Evolutionary conservation across 2,797 vertebrate species (phyloP).

Genomic region (Mastacembelus armatus): DNA sequence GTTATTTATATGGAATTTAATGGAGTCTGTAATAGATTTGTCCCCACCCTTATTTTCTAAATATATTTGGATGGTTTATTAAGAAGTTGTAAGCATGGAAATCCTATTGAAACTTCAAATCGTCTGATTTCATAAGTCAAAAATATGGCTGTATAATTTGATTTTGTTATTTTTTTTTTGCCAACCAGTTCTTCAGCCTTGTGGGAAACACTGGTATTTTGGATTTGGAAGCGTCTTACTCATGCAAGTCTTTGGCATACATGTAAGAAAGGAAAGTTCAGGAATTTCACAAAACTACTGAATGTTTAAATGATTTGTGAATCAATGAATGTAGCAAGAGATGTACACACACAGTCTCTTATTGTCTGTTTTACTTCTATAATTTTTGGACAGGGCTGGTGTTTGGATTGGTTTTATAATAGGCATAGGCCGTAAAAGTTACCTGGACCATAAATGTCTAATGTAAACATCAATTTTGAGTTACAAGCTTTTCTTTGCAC

Average conservation of each 20-base stretch:
- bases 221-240: neutral
- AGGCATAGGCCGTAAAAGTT: constrained; percentile 8
- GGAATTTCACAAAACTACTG: neutral
- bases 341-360: neutral
- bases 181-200: neutral
- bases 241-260: neutral
- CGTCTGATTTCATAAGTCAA: too few species aligned
- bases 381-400: neutral
- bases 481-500: constrained; percentile 9
- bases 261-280: neutral
- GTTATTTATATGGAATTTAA: too few species aligned
- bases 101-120: too few species aligned
- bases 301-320: neutral
- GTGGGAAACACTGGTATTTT: neutral
- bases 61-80: too few species aligned
- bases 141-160: too few species aligned
- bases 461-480: constrained; percentile 24
- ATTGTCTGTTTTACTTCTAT: neutral
- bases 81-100: too few species aligned
- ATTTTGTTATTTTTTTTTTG: neutral
- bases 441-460: constrained; percentile 8
- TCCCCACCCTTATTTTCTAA: too few species aligned
- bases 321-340: constrained; percentile 1
- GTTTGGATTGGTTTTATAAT: constrained; percentile 12
- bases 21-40: too few species aligned